phyloP scores from a whole-genome alignment of 2,113 vertebrate species.

The Chaetorhynchus papuensis region DNA sequence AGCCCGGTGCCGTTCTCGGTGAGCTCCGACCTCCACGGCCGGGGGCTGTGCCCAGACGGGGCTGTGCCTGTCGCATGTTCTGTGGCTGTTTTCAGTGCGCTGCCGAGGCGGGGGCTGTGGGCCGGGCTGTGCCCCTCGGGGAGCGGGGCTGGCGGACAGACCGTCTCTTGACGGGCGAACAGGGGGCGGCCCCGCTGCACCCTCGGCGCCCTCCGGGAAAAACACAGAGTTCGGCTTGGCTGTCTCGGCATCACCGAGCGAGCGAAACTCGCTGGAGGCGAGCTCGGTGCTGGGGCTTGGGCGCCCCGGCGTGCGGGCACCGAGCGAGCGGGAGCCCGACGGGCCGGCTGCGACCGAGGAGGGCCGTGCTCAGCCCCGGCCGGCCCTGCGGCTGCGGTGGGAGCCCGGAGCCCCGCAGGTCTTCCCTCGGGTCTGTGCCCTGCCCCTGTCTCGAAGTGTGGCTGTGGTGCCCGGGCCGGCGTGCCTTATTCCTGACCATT shows the following conservation, averaged over 20 bases:
- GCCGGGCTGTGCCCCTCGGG: not conserved
- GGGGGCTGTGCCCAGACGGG: not conserved
- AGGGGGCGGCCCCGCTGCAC: not conserved
- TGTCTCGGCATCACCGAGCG: not conserved
- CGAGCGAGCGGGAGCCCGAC: not conserved
- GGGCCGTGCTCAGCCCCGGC: not conserved
- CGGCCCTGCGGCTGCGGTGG: not conserved
- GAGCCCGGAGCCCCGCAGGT: not conserved
- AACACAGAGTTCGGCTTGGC: not conserved
- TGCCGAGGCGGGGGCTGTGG: not conserved
- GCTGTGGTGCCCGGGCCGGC: not conserved
- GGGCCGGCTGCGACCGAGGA: not conserved
- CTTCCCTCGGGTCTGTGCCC: not conserved
- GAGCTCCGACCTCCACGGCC: not conserved
- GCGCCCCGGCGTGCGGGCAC: not conserved
- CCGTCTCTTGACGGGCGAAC: not conserved
- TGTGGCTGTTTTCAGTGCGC: not conserved
- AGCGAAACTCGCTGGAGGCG: not conserved
- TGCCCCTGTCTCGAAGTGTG: accelerated
- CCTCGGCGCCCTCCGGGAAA: not conserved
- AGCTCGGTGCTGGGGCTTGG: not conserved
- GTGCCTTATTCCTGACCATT: accelerated
- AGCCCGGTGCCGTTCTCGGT: not conserved
- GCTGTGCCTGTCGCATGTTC: not conserved
- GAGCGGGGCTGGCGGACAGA: not conserved